Percentiles rank a stretch among this genome's conserved stretches.
Conservation (phyloP, 1,140 invertebrate species). For the Drosophila truncata region DNA sequence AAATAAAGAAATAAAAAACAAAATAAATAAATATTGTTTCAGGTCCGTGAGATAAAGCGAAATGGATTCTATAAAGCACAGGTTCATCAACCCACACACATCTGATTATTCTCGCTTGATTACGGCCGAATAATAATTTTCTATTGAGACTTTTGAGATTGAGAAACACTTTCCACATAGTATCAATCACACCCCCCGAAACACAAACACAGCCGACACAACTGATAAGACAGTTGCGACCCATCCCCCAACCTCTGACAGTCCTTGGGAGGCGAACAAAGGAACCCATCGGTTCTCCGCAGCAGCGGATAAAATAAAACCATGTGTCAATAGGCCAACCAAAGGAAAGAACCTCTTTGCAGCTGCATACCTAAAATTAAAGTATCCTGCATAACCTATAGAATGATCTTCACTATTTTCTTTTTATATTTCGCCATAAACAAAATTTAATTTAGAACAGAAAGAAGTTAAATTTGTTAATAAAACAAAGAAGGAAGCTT, state of each 20-base stretch:
- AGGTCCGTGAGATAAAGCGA: conserved; percentile 5
- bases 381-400: not conserved
- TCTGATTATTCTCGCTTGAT: conserved; percentile 37
- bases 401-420: too few species aligned
- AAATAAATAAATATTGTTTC: not conserved
- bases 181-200: conserved; percentile 33
- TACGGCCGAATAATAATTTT: conserved; percentile 21
- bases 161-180: conserved; percentile 8
- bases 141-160: conserved; percentile 27
- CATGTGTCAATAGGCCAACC: not conserved
- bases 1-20: not conserved
- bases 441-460: too few species aligned
- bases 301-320: not conserved
- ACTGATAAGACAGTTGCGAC: conserved; percentile 17
- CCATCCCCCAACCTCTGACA: conserved; percentile 25
- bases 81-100: conserved; percentile 52
- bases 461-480: too few species aligned
- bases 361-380: not conserved
- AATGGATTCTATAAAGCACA: conserved; percentile 10
- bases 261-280: conserved; percentile 38
- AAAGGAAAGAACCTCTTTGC: not conserved
- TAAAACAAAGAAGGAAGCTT: too few species aligned
- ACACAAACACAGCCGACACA: conserved; percentile 7
- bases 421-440: not conserved
- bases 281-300: conserved; percentile 2